Evolutionary conservation across 2,797 vertebrate species (phyloP), one percentile per base, ranked within the genome.

Genomic region (Melanotaenia pygmaea): DNA sequence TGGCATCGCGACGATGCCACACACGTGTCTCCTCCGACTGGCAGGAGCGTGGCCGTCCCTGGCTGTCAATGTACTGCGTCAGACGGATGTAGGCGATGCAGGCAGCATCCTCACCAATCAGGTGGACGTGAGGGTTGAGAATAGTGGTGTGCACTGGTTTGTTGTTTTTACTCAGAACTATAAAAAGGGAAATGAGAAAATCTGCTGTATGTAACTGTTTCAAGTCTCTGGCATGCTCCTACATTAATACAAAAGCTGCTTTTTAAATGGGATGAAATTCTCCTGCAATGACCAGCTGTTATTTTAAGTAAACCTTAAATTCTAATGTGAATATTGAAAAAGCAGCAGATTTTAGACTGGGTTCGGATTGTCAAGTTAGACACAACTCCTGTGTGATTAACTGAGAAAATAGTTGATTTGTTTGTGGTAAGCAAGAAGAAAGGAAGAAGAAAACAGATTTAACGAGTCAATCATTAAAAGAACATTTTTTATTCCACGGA

Each of bases 71-170:
- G 93, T 96, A 99, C 94, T 99, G 98, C 1, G 98, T 99, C 92
- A 99, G 96, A 65, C 98, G 98, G 93, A 99, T 99, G 82, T 99
- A 99, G 0, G 98, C 98, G 30, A 99, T 99, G 93, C 98, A 99
- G 65, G 98, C 98, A 0, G 98, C 98, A 1, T 99, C 98, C 72
- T 99, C 98, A 0, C 98, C 98, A 0, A 99, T 99, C 81, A 99
- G 95, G 0, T 99, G 98, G 38, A 99, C 98, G 0, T 99, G 98
- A 0, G 98, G 98, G 89, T 99, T 99, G 88, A 99, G 94, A 92
- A 99, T 99, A 90, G 98, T 99, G 83, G 97, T 99, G 91, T 99
- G 98, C 88, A 99, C 97, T 0, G 98, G 98, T 89, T 99, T 98
- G 92, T 95, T 98, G 96, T 99, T 99, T 95, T 99, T 99, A 83